Conservation (phyloP, 2,113 vertebrate genomes). For the Pan troglodytes region NHGRI_mPanTro3-v2.1_pri NC_072415.2:23199501-23200000, state of each 20-base stretch:
- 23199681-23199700: not conserved
- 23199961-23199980: not conserved
- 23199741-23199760: not conserved
- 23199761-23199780: not conserved
- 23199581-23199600: not conserved
- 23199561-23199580: not conserved
- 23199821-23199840: not conserved
- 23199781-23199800: not conserved
- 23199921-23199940: not conserved
- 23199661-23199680: not conserved
- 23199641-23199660: not conserved
- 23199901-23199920: not conserved
- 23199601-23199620: accelerated
- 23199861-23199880: not conserved
- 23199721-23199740: not conserved
- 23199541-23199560: not conserved
- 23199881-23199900: not conserved
- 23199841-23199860: not conserved
- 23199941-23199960: not conserved
- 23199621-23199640: not conserved
- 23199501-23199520: not conserved
- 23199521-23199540: not conserved
- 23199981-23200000: not conserved
- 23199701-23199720: not conserved
- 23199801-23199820: not conserved